Percentiles rank a stretch among this genome's conserved stretches.
These are phyloP conservation scores for Python bivittatus DNA, from an alignment of 2,113 vertebrate genomes.

Conservation along the genomic window DNA sequence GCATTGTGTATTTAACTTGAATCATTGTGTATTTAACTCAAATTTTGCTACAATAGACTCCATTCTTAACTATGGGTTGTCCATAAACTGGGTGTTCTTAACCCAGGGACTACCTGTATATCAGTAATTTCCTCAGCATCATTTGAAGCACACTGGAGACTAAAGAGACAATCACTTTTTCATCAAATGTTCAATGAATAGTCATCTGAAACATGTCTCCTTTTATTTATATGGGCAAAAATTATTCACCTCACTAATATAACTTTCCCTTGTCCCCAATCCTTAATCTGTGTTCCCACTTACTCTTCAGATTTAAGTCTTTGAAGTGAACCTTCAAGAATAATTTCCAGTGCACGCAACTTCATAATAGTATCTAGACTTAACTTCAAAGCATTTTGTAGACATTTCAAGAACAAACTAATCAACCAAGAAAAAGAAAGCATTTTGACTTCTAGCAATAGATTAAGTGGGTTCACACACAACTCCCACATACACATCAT, in stretches of 20 bases:
- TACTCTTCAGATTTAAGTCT: background rate
- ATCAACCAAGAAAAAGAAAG: background rate
- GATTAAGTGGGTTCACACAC: background rate
- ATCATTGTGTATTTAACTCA: too few species aligned
- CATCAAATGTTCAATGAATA: background rate
- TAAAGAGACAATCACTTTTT: background rate
- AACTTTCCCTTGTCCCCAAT: background rate
- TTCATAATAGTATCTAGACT: too few species aligned
- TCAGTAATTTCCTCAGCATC: background rate
- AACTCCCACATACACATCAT: background rate
- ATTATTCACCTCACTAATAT: background rate
- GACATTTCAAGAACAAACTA: background rate
- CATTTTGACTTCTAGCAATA: background rate
- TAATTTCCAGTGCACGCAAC: background rate
- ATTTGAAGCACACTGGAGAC: background rate
- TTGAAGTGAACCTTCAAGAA: background rate
- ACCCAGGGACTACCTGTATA: too few species aligned
- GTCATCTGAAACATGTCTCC: background rate
- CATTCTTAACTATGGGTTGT: too few species aligned
- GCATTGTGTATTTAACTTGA: too few species aligned
- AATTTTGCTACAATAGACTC: too few species aligned
- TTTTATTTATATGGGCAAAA: background rate
- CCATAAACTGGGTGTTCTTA: too few species aligned
- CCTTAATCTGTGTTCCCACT: too few species aligned
- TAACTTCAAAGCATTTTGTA: background rate